Percentiles rank a stretch among this genome's conserved stretches.
Evolutionary conservation across 2,113 vertebrate species (phyloP).

Genomic region (Calypte anna): DNA sequence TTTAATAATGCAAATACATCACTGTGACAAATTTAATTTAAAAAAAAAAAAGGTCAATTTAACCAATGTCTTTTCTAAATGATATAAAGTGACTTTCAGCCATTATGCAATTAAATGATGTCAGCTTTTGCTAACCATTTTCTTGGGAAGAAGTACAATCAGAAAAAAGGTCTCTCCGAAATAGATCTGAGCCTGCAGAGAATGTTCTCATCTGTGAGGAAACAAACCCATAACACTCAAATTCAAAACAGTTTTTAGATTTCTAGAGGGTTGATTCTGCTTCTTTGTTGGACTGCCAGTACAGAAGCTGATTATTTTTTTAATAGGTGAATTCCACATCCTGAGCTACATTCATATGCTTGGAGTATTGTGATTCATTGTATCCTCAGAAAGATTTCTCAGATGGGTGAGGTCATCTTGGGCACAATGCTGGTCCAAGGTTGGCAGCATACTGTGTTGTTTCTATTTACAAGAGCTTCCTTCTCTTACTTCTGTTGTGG

Average conservation of each 20-base stretch:
- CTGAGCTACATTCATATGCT: background rate
- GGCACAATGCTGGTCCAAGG: rapidly evolving
- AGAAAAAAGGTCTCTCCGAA: background rate
- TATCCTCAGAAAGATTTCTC: background rate
- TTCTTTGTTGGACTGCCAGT: background rate
- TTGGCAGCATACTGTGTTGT: background rate
- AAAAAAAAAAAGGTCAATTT: background rate
- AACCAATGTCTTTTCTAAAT: background rate
- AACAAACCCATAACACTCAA: background rate
- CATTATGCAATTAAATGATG: constrained; percentile 1
- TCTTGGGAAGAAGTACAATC: background rate
- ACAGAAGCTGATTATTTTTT: background rate
- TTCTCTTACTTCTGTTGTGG: background rate
- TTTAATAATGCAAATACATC: constrained; percentile 24
- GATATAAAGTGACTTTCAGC: background rate
- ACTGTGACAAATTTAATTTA: constrained; percentile 35
- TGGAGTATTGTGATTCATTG: background rate
- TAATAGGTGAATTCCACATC: background rate
- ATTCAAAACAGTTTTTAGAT: background rate
- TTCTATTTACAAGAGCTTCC: background rate
- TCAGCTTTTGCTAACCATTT: background rate
- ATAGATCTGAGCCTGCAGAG: background rate
- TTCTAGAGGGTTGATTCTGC: background rate
- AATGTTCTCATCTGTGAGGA: background rate
- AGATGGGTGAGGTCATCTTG: background rate